A percentile compares a stretch with the other conserved stretches of the same genome.
Evolutionary conservation across 2,888 invertebrate species (phyloP).

Genomic region (Chloroclystis v-ata): DNA sequence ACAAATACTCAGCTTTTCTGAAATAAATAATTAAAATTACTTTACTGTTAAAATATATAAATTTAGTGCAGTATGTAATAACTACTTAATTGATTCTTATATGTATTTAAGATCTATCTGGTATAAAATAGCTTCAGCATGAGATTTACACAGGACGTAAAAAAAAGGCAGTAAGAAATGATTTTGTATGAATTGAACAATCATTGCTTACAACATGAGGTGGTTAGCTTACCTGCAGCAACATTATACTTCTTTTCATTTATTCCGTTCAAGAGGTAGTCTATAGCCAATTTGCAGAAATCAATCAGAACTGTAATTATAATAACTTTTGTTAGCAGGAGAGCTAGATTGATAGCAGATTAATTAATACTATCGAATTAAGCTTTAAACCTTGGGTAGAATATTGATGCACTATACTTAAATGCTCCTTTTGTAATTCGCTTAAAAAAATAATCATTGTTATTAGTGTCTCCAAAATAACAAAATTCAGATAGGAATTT

Average conservation of each 20-base stretch:
- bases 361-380: not conserved
- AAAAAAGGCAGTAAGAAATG: too few species aligned
- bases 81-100: too few species aligned
- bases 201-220: too few species aligned
- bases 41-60: not conserved
- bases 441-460: conserved; percentile 69
- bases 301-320: conserved; percentile 80
- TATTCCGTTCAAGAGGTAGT: conserved; percentile 82
- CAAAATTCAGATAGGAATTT: too few species aligned
- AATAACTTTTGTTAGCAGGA: not conserved
- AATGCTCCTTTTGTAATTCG: conserved; percentile 67
- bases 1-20: conserved; percentile 80
- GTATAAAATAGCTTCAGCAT: too few species aligned
- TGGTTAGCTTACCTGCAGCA: conserved; percentile 77
- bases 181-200: too few species aligned
- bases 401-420: conserved; percentile 55
- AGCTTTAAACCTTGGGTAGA: conserved; percentile 52
- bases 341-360: not conserved
- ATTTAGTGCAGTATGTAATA: too few species aligned
- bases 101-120: too few species aligned
- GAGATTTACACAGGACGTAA: too few species aligned
- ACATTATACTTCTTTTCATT: conserved; percentile 80
- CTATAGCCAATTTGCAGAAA: conserved; percentile 83
- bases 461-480: too few species aligned
- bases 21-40: not conserved